These are phyloP conservation scores for Eumaeus atala DNA, from an alignment of 1,140 invertebrate species.

Conservation along the genomic window DNA sequence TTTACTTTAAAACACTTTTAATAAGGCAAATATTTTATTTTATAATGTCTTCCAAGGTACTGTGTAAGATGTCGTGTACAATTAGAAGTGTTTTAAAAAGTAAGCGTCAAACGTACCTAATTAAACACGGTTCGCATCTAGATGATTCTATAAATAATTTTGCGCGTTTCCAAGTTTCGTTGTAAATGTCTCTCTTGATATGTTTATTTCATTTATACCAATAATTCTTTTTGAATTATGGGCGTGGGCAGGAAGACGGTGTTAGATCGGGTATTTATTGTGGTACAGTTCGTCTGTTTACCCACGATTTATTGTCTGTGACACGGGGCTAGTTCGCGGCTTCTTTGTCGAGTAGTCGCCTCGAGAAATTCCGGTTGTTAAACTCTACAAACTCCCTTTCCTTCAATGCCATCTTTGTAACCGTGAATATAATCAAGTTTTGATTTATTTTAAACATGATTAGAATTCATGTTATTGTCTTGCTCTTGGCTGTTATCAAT, in stretches of 20 bases:
- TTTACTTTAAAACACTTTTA: too few relatives aligned
- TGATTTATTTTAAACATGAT: too few relatives aligned
- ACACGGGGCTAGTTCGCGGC: constrained; percentile 11
- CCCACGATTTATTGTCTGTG: constrained; percentile 38
- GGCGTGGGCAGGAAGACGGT: constrained; percentile 54
- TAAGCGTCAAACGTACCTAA: constrained; percentile 24
- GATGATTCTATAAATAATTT: constrained; percentile 48
- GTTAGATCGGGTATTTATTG: constrained; percentile 62
- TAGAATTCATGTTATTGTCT: too few relatives aligned
- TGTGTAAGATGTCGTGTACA: background rate
- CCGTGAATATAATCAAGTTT: too few relatives aligned
- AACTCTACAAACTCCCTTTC: too few relatives aligned
- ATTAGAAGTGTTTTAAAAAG: constrained; percentile 3
- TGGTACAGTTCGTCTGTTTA: constrained; percentile 47
- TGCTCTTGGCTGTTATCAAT: too few relatives aligned
- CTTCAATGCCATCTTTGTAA: too few relatives aligned
- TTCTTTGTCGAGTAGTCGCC: constrained; percentile 7
- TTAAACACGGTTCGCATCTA: constrained; percentile 31
- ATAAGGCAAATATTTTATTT: too few relatives aligned
- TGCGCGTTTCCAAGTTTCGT: constrained; percentile 36
- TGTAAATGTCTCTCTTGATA: constrained; percentile 54
- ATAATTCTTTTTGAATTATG: constrained; percentile 62
- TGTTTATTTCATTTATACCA: constrained; percentile 67
- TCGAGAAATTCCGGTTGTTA: background rate
- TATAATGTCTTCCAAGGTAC: background rate